These are phyloP conservation scores for Trinectes maculatus DNA, from an alignment of 2,113 vertebrate genomes.

Conservation along the genomic window DNA sequence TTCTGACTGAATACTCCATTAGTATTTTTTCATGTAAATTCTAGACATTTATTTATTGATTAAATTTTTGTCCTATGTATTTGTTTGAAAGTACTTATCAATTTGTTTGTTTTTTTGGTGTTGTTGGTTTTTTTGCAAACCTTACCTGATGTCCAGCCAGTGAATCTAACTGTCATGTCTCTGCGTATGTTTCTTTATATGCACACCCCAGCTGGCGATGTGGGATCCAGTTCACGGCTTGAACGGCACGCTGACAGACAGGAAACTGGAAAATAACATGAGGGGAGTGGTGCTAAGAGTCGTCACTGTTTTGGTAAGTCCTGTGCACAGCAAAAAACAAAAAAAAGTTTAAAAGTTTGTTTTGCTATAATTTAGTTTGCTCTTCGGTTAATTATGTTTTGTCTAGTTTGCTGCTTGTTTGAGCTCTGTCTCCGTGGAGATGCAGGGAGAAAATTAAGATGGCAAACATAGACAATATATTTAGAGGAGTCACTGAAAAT, in stretches of 20 bases:
- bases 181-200: slow-evolving; percentile 32
- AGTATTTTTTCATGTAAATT: background rate
- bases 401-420: too few species aligned
- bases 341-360: too few species aligned
- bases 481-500: background rate
- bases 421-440: too few species aligned
- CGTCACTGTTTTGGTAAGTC: slow-evolving; percentile 96
- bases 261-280: slow-evolving; percentile 98
- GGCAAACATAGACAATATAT: slow-evolving; percentile 13
- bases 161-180: slow-evolving; percentile 11
- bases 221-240: slow-evolving; percentile 96
- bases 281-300: slow-evolving; percentile 94
- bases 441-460: too few species aligned
- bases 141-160: background rate
- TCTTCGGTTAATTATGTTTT: slow-evolving; percentile 7
- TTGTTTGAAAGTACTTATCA: background rate
- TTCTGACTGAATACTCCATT: background rate
- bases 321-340: too few species aligned
- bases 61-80: background rate
- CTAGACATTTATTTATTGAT: too few species aligned
- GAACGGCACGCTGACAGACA: slow-evolving; percentile 95
- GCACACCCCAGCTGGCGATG: slow-evolving; percentile 90
- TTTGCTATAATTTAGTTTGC: slow-evolving; percentile 16
- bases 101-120: background rate
- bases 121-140: too few species aligned